Conservation (phyloP, 2,888 invertebrate species). For the Esperia sulphurella region DNA sequence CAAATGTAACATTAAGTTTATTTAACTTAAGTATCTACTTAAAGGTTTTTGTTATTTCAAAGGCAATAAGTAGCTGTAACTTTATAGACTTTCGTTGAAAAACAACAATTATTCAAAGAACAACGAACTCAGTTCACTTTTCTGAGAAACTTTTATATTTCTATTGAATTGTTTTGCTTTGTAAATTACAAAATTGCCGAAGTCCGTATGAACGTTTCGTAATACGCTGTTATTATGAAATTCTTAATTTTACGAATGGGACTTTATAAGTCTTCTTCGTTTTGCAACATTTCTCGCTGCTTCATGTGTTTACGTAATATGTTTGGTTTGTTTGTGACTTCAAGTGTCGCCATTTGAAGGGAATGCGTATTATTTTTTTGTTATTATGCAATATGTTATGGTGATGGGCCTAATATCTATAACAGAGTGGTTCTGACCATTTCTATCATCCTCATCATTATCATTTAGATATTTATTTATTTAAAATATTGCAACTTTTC, state of each 20-base stretch:
- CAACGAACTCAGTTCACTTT: neutral
- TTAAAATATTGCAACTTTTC: too few relatives aligned
- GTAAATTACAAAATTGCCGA: slow-evolving; percentile 7
- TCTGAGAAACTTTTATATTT: slow-evolving; percentile 8
- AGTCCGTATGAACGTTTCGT: slow-evolving; percentile 1
- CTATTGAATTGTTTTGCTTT: slow-evolving; percentile 6
- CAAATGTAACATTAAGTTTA: slow-evolving; percentile 4
- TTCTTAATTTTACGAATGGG: neutral
- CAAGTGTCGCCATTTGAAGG: too few relatives aligned
- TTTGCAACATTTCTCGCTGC: neutral
- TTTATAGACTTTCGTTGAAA: slow-evolving; percentile 1
- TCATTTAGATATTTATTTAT: too few relatives aligned
- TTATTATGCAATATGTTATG: too few relatives aligned
- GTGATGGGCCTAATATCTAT: too few relatives aligned
- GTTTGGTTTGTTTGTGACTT: too few relatives aligned
- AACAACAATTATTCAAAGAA: slow-evolving; percentile 6
- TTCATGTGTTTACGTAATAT: too few relatives aligned
- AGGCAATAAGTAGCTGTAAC: neutral
- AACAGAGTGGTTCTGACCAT: too few relatives aligned
- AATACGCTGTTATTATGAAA: neutral
- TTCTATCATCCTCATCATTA: too few relatives aligned
- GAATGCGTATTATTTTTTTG: too few relatives aligned
- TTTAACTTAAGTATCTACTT: neutral
- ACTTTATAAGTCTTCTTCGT: neutral
- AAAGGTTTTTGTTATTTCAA: slow-evolving; percentile 3